Evolutionary conservation across 2,113 vertebrate species (phyloP), one percentile per base, ranked within the genome.

Genomic region (Xenopus laevis): DNA sequence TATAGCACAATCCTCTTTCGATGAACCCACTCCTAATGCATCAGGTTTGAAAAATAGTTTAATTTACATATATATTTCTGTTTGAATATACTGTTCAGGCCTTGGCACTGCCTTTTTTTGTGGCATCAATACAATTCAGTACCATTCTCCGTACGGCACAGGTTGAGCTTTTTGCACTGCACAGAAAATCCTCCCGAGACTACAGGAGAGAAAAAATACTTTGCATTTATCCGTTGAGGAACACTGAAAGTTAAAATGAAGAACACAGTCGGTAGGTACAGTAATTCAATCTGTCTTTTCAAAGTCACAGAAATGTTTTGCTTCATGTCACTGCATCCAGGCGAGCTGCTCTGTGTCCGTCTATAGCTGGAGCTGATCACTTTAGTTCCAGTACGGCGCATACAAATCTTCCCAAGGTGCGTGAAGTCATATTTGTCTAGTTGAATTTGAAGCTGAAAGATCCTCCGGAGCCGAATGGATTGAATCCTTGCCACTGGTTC

Each of bases 381-480:
- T 2, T 55, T 55, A 55, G 53, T 55, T 55, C 53, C 17, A 55
- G 6, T n/a, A 55, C 53, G 18, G 7, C 17, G 17, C 15, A 55
- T 9, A 55, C 15, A n/a, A 16, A 55, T 50, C 15, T 50, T 50
- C 47, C 33, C 33, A 69, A 73, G 78, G 58, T 81, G 83, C 86
- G 75, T 72, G 85, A 62, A 72, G 82, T 58, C 68, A 79, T 82
- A 77, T 75, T 18, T 83, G 83, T 85, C 94, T 92, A 99, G 89
- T 97, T 97, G 77, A 99, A 99, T 83, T 99, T 99, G 82, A 99
- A 99, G 85, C 92, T 91, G 81, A 99, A 99, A 2, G 94, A 93
- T 87, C 97, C 97, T 81, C 91, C 90, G 0, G 97, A 99, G 72
- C 95, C 92, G 6, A 99, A 99, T 2, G 97, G 97, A 71, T 99